Percentiles rank a stretch among this genome's conserved stretches.
phyloP scores from a whole-genome alignment of 2,113 vertebrate genomes.

The Atlantisia rogersi region DNA sequence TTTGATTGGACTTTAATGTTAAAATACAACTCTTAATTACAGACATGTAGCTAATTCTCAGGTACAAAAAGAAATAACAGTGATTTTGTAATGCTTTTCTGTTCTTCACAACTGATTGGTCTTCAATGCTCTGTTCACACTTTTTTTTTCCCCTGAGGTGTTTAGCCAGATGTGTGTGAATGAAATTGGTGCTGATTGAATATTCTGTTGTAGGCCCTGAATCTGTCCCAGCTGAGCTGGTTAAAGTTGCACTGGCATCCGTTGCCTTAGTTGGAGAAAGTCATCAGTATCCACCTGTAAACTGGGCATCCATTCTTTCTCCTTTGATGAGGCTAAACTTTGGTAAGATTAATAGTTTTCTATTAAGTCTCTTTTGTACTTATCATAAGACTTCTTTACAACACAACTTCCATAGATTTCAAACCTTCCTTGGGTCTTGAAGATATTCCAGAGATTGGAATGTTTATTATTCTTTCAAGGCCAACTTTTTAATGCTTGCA shows the following conservation, averaged over 20 bases:
- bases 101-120: background rate
- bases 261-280: slow-evolving; percentile 81
- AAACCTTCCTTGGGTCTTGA: background rate
- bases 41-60: background rate
- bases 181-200: background rate
- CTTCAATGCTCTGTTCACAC: background rate
- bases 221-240: slow-evolving; percentile 67
- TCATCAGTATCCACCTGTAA: slow-evolving; percentile 91
- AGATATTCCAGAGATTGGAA: background rate
- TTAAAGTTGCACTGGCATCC: slow-evolving; percentile 82
- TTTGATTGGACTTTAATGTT: background rate
- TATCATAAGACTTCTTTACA: background rate
- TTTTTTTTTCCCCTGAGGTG: background rate
- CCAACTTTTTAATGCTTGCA: background rate
- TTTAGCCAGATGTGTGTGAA: background rate
- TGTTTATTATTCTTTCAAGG: background rate
- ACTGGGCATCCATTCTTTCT: slow-evolving; percentile 90
- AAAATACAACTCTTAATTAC: background rate
- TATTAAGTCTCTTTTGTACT: background rate
- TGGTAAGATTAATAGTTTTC: slow-evolving; percentile 74
- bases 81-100: background rate
- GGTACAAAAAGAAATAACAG: background rate
- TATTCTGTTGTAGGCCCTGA: slow-evolving; percentile 84
- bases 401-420: background rate
- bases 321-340: slow-evolving; percentile 94